Conservation (phyloP, 2,888 invertebrate genomes). For the Chloroclysta siterata region DNA sequence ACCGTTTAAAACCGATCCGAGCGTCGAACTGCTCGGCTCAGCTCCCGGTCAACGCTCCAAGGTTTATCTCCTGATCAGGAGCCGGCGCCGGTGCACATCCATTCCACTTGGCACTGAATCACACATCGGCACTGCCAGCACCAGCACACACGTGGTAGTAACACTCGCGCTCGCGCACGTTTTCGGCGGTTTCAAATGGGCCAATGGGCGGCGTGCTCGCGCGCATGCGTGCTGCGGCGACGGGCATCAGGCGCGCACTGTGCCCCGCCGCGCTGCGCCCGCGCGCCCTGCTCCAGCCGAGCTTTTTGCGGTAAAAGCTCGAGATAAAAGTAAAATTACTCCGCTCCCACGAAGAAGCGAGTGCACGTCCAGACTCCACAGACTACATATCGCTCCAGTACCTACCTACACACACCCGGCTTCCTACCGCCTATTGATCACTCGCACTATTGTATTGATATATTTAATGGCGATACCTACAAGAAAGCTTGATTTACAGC, state of each 20-base stretch:
- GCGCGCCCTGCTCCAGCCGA: constrained; percentile 62
- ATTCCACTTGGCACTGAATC: constrained; percentile 40
- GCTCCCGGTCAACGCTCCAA: constrained; percentile 72
- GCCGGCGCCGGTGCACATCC: constrained; percentile 36
- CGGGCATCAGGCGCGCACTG: constrained; percentile 69
- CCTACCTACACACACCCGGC: background rate
- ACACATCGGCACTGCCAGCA: constrained; percentile 34
- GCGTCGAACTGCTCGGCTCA: constrained; percentile 64
- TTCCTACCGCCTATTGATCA: constrained; percentile 13
- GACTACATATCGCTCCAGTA: constrained; percentile 12
- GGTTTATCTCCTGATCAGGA: constrained; percentile 60
- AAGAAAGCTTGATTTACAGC: constrained; percentile 11
- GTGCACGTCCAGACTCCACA: constrained; percentile 17
- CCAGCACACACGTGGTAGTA: constrained; percentile 32
- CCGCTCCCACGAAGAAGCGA: constrained; percentile 62
- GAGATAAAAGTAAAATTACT: constrained; percentile 67
- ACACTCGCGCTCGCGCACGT: constrained; percentile 44
- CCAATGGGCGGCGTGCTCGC: constrained; percentile 31
- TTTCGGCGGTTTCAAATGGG: constrained; percentile 48
- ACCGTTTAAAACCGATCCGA: constrained; percentile 60
- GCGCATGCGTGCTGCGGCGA: constrained; percentile 53
- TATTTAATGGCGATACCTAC: constrained; percentile 5
- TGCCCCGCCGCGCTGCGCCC: constrained; percentile 36
- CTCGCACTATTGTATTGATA: background rate
- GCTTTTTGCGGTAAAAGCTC: constrained; percentile 76